Conservation (phyloP, 92 coral and sea anemone species). For the Pocillopora meandrina region DNA sequence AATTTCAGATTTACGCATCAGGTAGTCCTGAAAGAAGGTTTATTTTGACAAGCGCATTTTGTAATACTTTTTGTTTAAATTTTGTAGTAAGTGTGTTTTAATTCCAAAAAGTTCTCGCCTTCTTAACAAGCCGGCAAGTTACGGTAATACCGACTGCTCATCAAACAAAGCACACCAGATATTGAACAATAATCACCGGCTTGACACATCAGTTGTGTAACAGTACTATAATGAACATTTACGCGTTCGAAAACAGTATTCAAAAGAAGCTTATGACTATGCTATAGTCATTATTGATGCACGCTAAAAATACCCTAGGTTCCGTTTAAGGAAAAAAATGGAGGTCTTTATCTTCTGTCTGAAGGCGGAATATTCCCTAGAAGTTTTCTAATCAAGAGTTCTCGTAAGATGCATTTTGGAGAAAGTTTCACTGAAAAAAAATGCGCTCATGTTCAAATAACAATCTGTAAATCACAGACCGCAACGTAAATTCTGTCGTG, state of each 20-base stretch:
- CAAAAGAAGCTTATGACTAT: constrained; percentile 12
- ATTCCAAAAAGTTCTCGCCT: constrained; percentile 4
- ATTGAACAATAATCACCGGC: constrained; percentile 13
- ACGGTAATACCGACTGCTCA: constrained; percentile 1
- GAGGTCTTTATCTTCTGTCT: background rate
- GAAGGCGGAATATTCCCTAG: background rate
- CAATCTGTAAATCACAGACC: background rate
- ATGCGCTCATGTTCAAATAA: too few relatives aligned
- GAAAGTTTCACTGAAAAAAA: too few relatives aligned
- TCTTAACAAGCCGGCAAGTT: background rate
- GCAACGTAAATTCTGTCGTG: background rate
- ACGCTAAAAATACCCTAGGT: background rate
- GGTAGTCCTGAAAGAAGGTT: too few relatives aligned
- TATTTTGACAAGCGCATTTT: background rate
- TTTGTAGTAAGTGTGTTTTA: constrained; percentile 2
- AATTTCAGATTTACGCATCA: background rate
- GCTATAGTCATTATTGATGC: background rate
- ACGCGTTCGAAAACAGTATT: constrained; percentile 19
- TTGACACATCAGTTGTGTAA: constrained; percentile 21
- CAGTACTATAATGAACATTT: constrained; percentile 28
- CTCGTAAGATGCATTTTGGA: too few relatives aligned
- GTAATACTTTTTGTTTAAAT: background rate
- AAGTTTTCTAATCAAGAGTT: too few relatives aligned
- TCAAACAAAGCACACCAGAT: constrained; percentile 15
- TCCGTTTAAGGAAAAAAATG: background rate